Evolutionary conservation across 2,888 invertebrate species (phyloP).

Genomic region (Cremastobaeus sp.): DNA sequence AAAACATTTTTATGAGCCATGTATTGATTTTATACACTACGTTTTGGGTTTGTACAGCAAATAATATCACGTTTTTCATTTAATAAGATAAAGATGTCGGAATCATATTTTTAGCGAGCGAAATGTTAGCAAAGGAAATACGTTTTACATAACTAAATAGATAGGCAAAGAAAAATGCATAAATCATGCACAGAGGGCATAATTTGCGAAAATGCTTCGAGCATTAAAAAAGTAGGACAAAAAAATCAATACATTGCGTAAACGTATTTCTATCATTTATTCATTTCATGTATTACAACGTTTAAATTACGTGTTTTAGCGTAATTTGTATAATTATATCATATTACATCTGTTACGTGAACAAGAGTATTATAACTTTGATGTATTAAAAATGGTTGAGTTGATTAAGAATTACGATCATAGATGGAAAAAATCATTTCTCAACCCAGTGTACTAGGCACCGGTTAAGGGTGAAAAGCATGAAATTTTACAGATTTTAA

Average conservation of each 20-base stretch:
- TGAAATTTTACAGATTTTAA: no score
- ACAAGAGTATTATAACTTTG: not conserved
- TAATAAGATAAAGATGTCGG: no score
- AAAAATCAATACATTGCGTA: slow-evolving; percentile 5
- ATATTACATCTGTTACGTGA: not conserved
- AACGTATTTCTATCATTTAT: not conserved
- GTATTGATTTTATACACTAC: slow-evolving; percentile 12
- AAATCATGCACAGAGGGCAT: no score
- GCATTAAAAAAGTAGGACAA: not conserved
- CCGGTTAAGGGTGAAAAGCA: no score
- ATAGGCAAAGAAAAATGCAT: not conserved
- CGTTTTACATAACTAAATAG: not conserved
- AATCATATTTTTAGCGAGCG: no score
- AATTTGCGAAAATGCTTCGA: not conserved
- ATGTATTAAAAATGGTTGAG: not conserved
- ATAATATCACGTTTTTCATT: not conserved
- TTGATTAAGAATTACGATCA: no score
- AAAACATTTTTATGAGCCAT: not conserved
- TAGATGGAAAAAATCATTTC: no score
- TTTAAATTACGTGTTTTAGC: slow-evolving; percentile 37
- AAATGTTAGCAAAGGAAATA: no score
- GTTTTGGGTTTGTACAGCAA: not conserved
- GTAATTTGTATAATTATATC: slow-evolving; percentile 2
- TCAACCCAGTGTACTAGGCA: no score
- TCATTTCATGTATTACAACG: not conserved